A percentile compares a stretch with the other conserved stretches of the same genome.
These are phyloP conservation scores for Silurus glanis DNA, from an alignment of 2,113 vertebrate genomes.

Conservation along the genomic window DNA sequence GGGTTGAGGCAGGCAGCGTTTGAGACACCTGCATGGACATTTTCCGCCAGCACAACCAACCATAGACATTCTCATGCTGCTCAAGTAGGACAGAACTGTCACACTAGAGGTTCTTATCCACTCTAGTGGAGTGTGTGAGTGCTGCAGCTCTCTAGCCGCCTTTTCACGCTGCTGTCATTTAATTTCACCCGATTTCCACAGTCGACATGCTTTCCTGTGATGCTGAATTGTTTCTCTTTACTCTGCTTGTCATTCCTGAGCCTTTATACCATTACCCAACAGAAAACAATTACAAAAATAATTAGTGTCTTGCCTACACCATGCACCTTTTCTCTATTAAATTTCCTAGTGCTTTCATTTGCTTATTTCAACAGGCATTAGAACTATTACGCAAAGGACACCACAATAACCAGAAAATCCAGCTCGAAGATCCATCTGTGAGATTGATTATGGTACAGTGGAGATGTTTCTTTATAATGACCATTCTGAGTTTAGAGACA, in stretches of 20 bases:
- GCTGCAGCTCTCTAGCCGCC: slow-evolving; percentile 29
- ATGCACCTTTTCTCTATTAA: slow-evolving; percentile 7
- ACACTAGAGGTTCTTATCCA: slow-evolving; percentile 39
- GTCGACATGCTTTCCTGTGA: slow-evolving; percentile 29
- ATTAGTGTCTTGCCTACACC: background rate
- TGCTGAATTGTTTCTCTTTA: slow-evolving; percentile 33
- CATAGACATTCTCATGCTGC: slow-evolving; percentile 27
- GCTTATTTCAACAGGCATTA: background rate
- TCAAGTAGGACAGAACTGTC: slow-evolving; percentile 23
- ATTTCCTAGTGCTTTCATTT: slow-evolving; percentile 5
- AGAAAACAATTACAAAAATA: slow-evolving; percentile 37
- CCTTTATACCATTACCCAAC: slow-evolving; percentile 32
- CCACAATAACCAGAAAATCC: background rate
- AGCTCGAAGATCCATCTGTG: background rate
- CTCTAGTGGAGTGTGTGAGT: slow-evolving; percentile 37
- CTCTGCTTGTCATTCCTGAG: slow-evolving; percentile 23
- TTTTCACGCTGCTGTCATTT: slow-evolving; percentile 50
- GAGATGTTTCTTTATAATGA: background rate
- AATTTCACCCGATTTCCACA: slow-evolving; percentile 52
- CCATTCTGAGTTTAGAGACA: background rate
- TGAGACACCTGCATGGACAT: background rate
- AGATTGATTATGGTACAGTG: background rate
- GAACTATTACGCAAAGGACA: background rate
- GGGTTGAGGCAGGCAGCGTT: background rate
- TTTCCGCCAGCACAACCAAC: slow-evolving; percentile 30